Base-by-base conservation (phyloP, 92 coral and sea anemone genomes). In the Meandrina meandrites region DNA sequence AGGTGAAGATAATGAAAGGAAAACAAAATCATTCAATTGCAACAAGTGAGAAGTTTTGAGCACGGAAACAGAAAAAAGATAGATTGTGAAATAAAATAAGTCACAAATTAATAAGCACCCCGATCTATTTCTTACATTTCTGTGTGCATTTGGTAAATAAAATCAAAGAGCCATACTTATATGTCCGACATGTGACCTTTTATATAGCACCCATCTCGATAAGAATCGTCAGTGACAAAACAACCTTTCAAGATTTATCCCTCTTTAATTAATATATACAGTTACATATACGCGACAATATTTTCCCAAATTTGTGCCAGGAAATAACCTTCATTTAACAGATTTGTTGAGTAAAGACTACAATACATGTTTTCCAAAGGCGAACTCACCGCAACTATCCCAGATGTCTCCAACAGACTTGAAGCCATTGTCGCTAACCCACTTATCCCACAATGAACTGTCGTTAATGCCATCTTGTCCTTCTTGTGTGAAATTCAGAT, bases 331-430 rank as follows among this genome's bases (percentile, higher is more conserved):
- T 22, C 24, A n/a, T 15, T 2, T 30, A 13, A 7, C 28, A 35
- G 10, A 31, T 14, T 71, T 71, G 10, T 35, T 71, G 16, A 28
- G 14, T 32, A 27, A 4, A 35, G 40, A 71, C 19, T 5, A 27
- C 42, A 31, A 8, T n/a, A 28, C 21, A 71, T 7, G 12, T 7
- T 34, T 21, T 6, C 16, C 7, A 19, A 53, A 42, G 18, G 32
- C 0, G 28, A 53, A 73, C 95, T 79, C 85, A 92, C 95, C 95
- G 67, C 95, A 92, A 32, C 51, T 54, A 34, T 90, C 90, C 45
- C 69, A 92, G 7, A 89, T 91, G 62, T 92, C 95, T 79, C 93
- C 95, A 56, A 92, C 87, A 8, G 95, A 73, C 22, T 89, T 75
- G 13, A 89, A 84, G 1, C 91, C 93, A 71, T 54, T 92, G 9